A percentile compares a stretch with the other conserved stretches of the same genome.
These are phyloP conservation scores for Diloba caeruleocephala DNA, from an alignment of 2,888 invertebrate genomes.

Conservation along the genomic window DNA sequence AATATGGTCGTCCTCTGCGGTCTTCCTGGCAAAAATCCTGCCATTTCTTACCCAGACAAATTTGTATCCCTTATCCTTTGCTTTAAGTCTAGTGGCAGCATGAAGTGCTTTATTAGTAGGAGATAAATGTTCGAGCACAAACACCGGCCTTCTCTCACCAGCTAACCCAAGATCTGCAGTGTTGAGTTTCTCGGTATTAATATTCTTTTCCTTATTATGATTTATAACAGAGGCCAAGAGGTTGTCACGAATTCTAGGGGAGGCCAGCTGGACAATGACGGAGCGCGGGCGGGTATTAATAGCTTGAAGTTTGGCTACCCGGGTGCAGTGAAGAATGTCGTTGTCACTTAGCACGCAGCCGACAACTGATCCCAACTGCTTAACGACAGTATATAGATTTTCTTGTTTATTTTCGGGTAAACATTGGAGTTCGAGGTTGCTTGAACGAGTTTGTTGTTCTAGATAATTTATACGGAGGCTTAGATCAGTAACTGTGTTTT, in stretches of 20 bases:
- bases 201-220: slow-evolving; percentile 4
- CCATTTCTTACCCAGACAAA: no score
- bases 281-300: not conserved
- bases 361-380: slow-evolving; percentile 6
- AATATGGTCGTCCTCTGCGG: no score
- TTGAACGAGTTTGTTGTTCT: slow-evolving; percentile 2
- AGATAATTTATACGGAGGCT: not conserved
- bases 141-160: slow-evolving; percentile 9
- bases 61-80: no score
- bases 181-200: slow-evolving; percentile 17
- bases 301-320: slow-evolving; percentile 1
- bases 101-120: slow-evolving; percentile 15
- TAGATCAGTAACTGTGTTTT: not conserved
- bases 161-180: slow-evolving; percentile 9
- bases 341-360: not conserved
- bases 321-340: not conserved
- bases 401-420: no score
- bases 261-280: slow-evolving; percentile 1
- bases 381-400: not conserved
- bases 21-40: no score
- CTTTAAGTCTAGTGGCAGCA: slow-evolving; percentile 16
- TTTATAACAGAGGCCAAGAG: not conserved
- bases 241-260: no score
- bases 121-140: slow-evolving; percentile 19
- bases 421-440: not conserved